phyloP scores from a whole-genome alignment of 1,140 invertebrate genomes.

The Lerema accius region DNA sequence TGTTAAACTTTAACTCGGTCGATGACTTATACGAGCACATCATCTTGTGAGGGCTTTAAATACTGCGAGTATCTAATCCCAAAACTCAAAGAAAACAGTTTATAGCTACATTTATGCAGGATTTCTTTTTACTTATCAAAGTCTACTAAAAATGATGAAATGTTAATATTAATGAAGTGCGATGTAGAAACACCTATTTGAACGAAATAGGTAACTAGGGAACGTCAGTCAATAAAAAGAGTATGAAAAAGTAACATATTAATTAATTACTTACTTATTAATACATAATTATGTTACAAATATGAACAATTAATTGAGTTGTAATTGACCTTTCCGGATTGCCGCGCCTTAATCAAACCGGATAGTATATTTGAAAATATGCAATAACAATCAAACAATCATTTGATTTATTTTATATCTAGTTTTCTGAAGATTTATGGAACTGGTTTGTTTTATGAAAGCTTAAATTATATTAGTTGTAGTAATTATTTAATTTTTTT shows the following conservation, averaged over 20 bases:
- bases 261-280: neutral
- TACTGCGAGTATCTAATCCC: no score
- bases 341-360: neutral
- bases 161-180: neutral
- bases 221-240: neutral
- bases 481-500: neutral
- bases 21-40: no score
- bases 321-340: neutral
- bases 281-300: conserved; percentile 1
- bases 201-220: no score
- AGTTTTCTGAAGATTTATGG: conserved; percentile 16
- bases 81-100: no score
- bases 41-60: no score
- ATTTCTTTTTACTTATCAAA: no score
- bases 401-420: conserved; percentile 10
- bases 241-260: neutral
- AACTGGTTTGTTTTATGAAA: conserved; percentile 8
- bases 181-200: neutral
- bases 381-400: conserved; percentile 2
- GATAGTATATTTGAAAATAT: neutral
- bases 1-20: no score
- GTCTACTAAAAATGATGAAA: no score
- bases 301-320: neutral
- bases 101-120: no score
- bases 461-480: neutral